Percentiles rank a stretch among this genome's conserved stretches.
Conservation (phyloP, 2,888 invertebrate genomes). For the Idaea dimidiata region DNA sequence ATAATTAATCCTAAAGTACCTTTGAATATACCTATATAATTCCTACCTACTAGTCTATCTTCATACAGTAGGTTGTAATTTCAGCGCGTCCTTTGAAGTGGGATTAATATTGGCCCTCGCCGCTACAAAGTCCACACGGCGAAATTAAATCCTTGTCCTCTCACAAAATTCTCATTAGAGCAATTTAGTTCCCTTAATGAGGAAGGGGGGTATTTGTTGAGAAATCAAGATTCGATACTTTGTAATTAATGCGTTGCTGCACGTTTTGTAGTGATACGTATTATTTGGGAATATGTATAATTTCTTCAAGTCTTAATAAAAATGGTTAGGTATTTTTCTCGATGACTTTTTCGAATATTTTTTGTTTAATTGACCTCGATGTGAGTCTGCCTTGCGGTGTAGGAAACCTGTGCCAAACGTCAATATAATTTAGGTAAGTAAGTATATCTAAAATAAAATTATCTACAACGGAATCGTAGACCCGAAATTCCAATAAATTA, state of each 20-base stretch:
- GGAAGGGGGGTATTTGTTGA: constrained; percentile 31
- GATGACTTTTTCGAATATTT: too few relatives aligned
- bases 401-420: too few relatives aligned
- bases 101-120: constrained; percentile 60
- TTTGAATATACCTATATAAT: constrained; percentile 38
- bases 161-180: constrained; percentile 62
- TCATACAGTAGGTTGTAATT: constrained; percentile 52
- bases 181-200: constrained; percentile 55
- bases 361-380: too few relatives aligned
- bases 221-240: constrained; percentile 17
- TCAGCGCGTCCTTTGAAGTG: constrained; percentile 71
- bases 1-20: constrained; percentile 49
- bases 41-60: constrained; percentile 19
- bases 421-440: too few relatives aligned
- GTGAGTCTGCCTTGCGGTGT: too few relatives aligned
- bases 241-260: constrained; percentile 1
- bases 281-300: neutral
- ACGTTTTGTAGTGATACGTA: neutral
- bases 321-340: too few relatives aligned
- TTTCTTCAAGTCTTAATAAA: neutral
- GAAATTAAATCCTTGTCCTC: constrained; percentile 70
- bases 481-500: too few relatives aligned
- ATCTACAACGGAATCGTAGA: too few relatives aligned
- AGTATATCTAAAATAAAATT: too few relatives aligned
- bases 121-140: constrained; percentile 47